Evolutionary conservation across 2,888 invertebrate genomes (phyloP).

Genomic region (Macrostomum cliftonense): DNA sequence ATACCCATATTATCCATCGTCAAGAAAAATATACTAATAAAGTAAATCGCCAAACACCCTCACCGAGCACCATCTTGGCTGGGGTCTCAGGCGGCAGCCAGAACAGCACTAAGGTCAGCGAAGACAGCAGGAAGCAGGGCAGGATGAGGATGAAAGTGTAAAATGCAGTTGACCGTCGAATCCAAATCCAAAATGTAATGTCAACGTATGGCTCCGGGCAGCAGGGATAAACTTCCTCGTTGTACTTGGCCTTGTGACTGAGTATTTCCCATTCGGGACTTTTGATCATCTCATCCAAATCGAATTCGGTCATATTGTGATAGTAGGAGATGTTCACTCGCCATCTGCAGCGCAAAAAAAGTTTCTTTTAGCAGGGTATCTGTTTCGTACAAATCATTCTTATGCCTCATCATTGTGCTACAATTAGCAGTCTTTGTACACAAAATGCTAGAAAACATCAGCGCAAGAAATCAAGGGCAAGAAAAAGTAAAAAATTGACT

Average conservation of each 20-base stretch:
- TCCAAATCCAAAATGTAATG: constrained; percentile 9
- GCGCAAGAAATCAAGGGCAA: no score
- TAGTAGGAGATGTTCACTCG: neutral
- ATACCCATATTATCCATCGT: no score
- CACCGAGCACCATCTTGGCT: constrained; percentile 13
- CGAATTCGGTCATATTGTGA: constrained; percentile 6
- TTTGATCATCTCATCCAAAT: constrained; percentile 4
- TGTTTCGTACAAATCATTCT: no score
- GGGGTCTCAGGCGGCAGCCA: constrained; percentile 15
- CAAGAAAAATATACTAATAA: no score
- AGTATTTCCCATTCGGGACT: constrained; percentile 11
- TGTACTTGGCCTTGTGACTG: constrained; percentile 1
- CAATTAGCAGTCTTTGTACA: no score
- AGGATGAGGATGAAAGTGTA: constrained; percentile 14
- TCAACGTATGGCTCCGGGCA: constrained; percentile 11
- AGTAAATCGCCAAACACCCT: neutral
- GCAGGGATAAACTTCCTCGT: constrained; percentile 3
- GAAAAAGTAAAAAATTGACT: no score
- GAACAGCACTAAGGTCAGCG: constrained; percentile 14
- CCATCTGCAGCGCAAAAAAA: no score
- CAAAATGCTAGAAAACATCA: no score
- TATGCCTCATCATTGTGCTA: no score
- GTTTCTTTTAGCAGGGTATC: no score
- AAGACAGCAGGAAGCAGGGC: constrained; percentile 14
- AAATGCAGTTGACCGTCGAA: constrained; percentile 10